Conservation (phyloP, 2,113 vertebrate genomes). For the Hyperoodon ampullatus region DNA sequence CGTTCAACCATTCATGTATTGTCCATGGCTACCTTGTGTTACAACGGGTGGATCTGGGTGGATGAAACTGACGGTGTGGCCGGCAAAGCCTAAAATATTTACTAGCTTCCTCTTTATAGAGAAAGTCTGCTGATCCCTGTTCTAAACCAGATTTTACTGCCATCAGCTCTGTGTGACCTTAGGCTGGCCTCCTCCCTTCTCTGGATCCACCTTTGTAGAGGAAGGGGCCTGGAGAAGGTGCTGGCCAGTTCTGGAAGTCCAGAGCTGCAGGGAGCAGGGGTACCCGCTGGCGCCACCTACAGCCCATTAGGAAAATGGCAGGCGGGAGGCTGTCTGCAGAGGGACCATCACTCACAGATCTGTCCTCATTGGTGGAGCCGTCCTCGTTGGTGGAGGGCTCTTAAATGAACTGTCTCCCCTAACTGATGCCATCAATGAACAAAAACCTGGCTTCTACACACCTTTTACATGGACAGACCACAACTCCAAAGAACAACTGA, state of each 20-base stretch:
- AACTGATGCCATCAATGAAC: not conserved
- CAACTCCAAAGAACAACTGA: not conserved
- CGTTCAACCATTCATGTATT: accelerated
- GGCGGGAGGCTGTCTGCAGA: not conserved
- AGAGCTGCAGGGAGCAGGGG: not conserved
- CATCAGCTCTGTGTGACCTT: not conserved
- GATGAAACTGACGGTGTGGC: not conserved
- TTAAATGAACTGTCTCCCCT: not conserved
- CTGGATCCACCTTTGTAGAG: not conserved
- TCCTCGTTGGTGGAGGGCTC: not conserved
- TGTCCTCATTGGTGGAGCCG: not conserved
- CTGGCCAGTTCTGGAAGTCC: not conserved
- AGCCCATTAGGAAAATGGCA: not conserved
- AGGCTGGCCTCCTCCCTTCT: not conserved
- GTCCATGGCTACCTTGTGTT: not conserved
- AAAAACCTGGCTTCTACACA: not conserved
- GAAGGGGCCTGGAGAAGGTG: not conserved
- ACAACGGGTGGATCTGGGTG: accelerated
- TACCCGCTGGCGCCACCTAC: conserved; percentile 29
- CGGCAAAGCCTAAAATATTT: not conserved
- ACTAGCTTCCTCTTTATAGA: not conserved
- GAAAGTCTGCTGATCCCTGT: not conserved
- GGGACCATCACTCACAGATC: not conserved
- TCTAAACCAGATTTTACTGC: not conserved
- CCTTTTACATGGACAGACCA: not conserved